Conservation (phyloP, 2,888 invertebrate species). For the Agrypnus murinus region DNA sequence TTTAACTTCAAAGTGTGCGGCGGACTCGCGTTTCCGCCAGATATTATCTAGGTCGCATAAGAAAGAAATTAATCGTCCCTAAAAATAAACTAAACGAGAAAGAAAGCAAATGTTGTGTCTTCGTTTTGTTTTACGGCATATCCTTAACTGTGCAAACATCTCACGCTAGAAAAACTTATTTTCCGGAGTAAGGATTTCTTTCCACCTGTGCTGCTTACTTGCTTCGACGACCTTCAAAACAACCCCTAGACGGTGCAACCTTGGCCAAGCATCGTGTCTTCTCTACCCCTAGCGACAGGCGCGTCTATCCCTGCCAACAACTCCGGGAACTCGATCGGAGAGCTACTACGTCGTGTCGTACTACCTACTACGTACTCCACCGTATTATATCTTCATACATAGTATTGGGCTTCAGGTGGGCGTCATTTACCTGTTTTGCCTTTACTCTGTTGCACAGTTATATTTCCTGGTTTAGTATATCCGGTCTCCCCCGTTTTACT, state of each 20-base stretch:
- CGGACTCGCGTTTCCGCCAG: slow-evolving; percentile 5
- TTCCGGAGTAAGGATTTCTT: slow-evolving; percentile 16
- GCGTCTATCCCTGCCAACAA: slow-evolving; percentile 43
- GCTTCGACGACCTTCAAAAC: slow-evolving; percentile 33
- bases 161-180: slow-evolving; percentile 31
- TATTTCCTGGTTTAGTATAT: not conserved
- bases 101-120: slow-evolving; percentile 3
- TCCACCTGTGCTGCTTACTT: slow-evolving; percentile 13
- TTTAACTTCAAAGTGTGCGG: slow-evolving; percentile 10
- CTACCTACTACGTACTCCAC: slow-evolving; percentile 32
- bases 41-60: slow-evolving; percentile 5
- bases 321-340: slow-evolving; percentile 24
- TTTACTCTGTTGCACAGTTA: slow-evolving; percentile 19
- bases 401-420: slow-evolving; percentile 18
- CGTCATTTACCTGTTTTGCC: slow-evolving; percentile 25
- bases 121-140: not conserved
- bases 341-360: slow-evolving; percentile 37
- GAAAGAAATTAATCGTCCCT: slow-evolving; percentile 16
- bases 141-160: slow-evolving; percentile 25
- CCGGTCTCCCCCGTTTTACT: not conserved
- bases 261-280: slow-evolving; percentile 36
- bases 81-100: slow-evolving; percentile 5
- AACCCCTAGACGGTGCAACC: slow-evolving; percentile 40
- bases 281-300: slow-evolving; percentile 40
- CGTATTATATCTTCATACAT: slow-evolving; percentile 25